Conservation (phyloP, 2,113 vertebrate species). For the Climacteris rufus region DNA sequence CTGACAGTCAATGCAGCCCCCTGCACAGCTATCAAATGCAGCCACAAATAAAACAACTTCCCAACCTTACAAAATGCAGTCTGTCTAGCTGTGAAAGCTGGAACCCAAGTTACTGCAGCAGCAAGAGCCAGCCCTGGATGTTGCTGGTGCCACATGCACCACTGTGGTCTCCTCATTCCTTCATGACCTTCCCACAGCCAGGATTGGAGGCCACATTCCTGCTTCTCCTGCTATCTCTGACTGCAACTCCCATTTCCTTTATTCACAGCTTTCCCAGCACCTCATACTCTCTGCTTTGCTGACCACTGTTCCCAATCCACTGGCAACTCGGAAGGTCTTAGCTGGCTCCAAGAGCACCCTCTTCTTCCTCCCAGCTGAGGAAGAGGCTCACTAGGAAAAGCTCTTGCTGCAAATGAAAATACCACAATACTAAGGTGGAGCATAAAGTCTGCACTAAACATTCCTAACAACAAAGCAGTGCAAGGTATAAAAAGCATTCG, state of each 20-base stretch:
- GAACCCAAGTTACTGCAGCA: rapidly evolving
- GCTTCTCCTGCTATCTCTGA: not conserved
- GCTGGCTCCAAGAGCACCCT: not conserved
- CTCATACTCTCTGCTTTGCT: not conserved
- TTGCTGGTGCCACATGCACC: not conserved
- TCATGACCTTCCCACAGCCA: not conserved
- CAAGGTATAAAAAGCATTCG: not conserved
- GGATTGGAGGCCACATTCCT: not conserved
- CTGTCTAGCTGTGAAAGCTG: not conserved
- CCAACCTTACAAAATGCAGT: not conserved
- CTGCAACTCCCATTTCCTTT: not conserved
- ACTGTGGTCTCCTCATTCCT: not conserved
- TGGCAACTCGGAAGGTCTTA: not conserved
- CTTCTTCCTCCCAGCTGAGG: not conserved
- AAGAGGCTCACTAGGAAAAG: not conserved
- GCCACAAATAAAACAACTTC: not conserved
- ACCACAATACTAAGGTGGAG: not conserved
- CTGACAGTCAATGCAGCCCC: not conserved
- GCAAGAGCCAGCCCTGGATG: not conserved
- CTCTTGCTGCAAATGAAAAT: not conserved
- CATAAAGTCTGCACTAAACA: not conserved
- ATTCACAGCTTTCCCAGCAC: not conserved
- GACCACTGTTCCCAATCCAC: not conserved
- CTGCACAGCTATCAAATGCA: rapidly evolving
- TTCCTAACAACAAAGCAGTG: not conserved